phyloP scores from a whole-genome alignment of 2,797 vertebrate species.

The Triplophysa bombifrons region DNA sequence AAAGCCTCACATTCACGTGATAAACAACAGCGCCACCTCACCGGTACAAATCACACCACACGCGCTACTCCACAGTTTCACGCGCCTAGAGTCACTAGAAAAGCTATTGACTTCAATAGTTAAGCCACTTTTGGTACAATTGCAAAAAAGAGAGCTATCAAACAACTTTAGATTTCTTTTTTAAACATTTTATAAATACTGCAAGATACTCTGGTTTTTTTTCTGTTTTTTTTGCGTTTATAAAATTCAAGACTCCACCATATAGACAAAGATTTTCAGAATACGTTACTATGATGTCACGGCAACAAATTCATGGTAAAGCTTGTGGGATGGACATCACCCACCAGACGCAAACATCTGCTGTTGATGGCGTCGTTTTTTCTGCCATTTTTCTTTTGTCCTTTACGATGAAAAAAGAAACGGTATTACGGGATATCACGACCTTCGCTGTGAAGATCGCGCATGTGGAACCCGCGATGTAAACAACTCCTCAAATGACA shows the following conservation, averaged over 20 bases:
- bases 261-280: slow-evolving; percentile 86
- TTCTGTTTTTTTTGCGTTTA: slow-evolving; percentile 62
- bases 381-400: neutral
- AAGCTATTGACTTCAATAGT: slow-evolving; percentile 87
- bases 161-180: slow-evolving; percentile 80
- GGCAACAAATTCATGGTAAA: slow-evolving; percentile 83
- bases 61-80: slow-evolving; percentile 79
- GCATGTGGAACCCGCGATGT: neutral
- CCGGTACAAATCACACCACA: slow-evolving; percentile 82
- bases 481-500: slow-evolving; percentile 27
- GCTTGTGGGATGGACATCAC: slow-evolving; percentile 77
- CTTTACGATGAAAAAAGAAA: slow-evolving; percentile 19
- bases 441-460: neutral
- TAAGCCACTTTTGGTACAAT: slow-evolving; percentile 99
- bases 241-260: slow-evolving; percentile 93
- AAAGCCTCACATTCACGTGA: slow-evolving; percentile 73
- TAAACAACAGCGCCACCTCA: slow-evolving; percentile 77
- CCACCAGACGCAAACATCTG: slow-evolving; percentile 68
- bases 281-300: slow-evolving; percentile 77
- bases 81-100: slow-evolving; percentile 82
- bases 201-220: slow-evolving; percentile 85
- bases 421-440: neutral
- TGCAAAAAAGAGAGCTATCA: slow-evolving; percentile 95
- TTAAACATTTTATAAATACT: slow-evolving; percentile 88
- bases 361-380: neutral